Percentiles rank a stretch among this genome's conserved stretches.
These are phyloP conservation scores for Phalacrocorax pelagicus DNA, from an alignment of 2,113 vertebrate species.

Conservation along the genomic window DNA sequence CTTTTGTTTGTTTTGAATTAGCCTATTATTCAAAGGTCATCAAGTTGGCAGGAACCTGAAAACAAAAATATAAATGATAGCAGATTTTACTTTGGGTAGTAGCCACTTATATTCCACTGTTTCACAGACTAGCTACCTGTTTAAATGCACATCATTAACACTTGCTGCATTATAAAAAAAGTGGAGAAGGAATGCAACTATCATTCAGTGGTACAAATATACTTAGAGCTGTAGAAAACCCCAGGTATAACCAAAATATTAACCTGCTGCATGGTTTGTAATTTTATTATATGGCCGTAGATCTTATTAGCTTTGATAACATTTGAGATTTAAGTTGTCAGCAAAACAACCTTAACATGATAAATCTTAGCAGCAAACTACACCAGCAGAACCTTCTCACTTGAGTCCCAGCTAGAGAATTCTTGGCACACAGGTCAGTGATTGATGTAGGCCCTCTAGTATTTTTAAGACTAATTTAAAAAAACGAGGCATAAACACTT, in stretches of 20 bases:
- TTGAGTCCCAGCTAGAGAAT: background rate
- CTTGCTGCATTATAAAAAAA: background rate
- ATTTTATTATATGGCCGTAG: background rate
- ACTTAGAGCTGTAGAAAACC: background rate
- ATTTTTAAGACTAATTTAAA: background rate
- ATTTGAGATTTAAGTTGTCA: background rate
- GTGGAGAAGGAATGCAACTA: background rate
- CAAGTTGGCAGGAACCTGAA: slow-evolving; percentile 94
- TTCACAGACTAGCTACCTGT: background rate
- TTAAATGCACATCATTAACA: background rate
- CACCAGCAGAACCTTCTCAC: background rate
- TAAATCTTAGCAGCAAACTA: background rate
- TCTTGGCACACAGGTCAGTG: background rate
- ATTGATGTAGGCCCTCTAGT: background rate
- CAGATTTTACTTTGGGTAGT: background rate
- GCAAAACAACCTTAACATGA: background rate
- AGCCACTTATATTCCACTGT: background rate
- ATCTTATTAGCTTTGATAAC: background rate
- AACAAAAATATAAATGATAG: background rate
- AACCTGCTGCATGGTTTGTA: background rate
- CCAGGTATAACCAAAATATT: background rate
- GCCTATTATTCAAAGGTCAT: slow-evolving; percentile 93
- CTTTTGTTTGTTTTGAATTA: slow-evolving; percentile 28
- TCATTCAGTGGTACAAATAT: background rate
- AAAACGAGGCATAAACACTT: background rate